These are phyloP conservation scores for Rhincodon typus DNA, from an alignment of 2,797 vertebrate genomes.

Conservation along the genomic window DNA sequence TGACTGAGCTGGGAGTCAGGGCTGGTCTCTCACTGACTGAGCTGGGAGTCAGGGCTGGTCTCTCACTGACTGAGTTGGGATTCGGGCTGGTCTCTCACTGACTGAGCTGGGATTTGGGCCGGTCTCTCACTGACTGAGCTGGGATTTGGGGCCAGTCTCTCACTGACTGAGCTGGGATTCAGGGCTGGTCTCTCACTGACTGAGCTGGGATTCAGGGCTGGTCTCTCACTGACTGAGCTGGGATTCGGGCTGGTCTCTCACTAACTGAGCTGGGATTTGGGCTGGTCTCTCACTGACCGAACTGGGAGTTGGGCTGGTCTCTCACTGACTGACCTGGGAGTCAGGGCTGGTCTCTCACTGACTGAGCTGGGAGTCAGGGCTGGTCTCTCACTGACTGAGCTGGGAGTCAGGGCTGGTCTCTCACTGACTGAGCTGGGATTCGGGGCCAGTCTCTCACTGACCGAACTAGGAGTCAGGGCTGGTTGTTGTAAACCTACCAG, in stretches of 20 bases:
- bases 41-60: neutral
- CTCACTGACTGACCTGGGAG: neutral
- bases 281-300: neutral
- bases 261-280: no score
- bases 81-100: neutral
- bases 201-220: neutral
- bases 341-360: neutral
- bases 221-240: neutral
- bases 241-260: neutral
- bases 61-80: neutral
- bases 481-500: slow-evolving; percentile 69
- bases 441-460: neutral
- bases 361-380: neutral
- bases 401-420: neutral
- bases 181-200: neutral
- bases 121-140: no score
- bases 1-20: neutral
- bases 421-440: neutral
- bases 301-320: neutral
- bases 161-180: no score
- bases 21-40: neutral
- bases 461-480: neutral
- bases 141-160: no score
- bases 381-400: neutral
- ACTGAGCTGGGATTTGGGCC: no score